A percentile compares a stretch with the other conserved stretches of the same genome.
Conservation (phyloP, 2,797 vertebrate genomes). For the Podarcis siculus region DNA sequence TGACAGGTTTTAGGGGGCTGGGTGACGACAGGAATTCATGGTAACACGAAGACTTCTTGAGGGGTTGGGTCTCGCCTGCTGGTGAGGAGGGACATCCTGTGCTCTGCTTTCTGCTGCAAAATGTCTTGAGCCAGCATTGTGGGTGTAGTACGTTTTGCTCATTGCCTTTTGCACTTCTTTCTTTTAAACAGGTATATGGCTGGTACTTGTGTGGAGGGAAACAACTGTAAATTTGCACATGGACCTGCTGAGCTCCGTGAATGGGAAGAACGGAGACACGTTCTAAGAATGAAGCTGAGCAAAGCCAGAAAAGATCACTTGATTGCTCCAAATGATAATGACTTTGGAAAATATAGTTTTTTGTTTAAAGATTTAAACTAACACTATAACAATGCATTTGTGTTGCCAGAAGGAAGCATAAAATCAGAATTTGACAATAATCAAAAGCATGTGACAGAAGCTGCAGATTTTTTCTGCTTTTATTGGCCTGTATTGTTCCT, state of each 20-base stretch:
- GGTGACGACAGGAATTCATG: neutral
- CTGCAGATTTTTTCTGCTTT: slow-evolving; percentile 79
- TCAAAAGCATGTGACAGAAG: slow-evolving; percentile 78
- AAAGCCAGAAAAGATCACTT: slow-evolving; percentile 98
- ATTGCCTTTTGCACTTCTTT: neutral
- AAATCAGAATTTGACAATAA: slow-evolving; percentile 77
- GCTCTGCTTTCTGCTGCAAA: neutral
- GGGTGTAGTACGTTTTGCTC: neutral
- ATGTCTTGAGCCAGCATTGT: rapidly evolving
- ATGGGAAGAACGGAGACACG: slow-evolving; percentile 93
- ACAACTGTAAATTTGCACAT: slow-evolving; percentile 93
- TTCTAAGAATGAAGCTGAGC: slow-evolving; percentile 95
- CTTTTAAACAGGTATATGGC: slow-evolving; percentile 84
- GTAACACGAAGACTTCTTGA: neutral
- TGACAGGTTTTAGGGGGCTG: neutral
- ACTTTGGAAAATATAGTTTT: slow-evolving; percentile 99
- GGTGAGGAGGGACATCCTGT: too few species aligned
- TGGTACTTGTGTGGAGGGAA: slow-evolving; percentile 88
- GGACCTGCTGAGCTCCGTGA: slow-evolving; percentile 92
- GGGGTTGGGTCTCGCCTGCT: neutral
- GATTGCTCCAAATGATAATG: slow-evolving; percentile 98
- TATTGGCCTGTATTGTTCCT: slow-evolving; percentile 77
- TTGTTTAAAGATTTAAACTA: slow-evolving; percentile 99
- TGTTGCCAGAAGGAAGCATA: slow-evolving; percentile 77
- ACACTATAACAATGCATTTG: slow-evolving; percentile 76